Evolutionary conservation across 1,140 invertebrate genomes (phyloP).

Genomic region (Drosophila virilis): DNA sequence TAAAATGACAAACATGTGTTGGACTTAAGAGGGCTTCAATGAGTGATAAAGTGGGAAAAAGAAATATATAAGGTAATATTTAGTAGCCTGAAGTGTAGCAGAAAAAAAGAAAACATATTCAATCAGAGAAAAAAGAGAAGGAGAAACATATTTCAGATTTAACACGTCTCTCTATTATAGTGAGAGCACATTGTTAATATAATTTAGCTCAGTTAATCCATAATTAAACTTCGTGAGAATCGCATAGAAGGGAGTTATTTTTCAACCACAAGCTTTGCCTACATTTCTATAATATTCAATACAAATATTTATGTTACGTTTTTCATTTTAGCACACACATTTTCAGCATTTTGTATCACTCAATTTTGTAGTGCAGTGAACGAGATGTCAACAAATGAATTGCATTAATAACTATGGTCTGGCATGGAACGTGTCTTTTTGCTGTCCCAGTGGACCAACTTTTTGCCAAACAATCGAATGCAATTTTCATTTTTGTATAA

Average conservation of each 20-base stretch:
- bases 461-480: constrained; percentile 38
- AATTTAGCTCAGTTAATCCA: too few species aligned
- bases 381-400: constrained; percentile 40
- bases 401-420: constrained; percentile 34
- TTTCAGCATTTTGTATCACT: too few species aligned
- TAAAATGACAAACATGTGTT: constrained; percentile 28
- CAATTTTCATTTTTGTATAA: constrained; percentile 35
- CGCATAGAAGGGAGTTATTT: too few species aligned
- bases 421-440: constrained; percentile 41
- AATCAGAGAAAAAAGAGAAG: neutral
- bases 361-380: neutral
- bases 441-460: constrained; percentile 20
- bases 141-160: neutral
- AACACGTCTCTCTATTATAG: too few species aligned
- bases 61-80: neutral
- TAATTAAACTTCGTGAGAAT: too few species aligned
- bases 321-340: too few species aligned
- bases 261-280: too few species aligned
- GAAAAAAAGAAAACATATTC: too few species aligned
- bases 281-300: too few species aligned
- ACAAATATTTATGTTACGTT: too few species aligned
- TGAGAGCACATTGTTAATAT: too few species aligned
- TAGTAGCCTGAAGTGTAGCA: too few species aligned
- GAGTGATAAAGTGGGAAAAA: neutral
- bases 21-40: neutral